These are phyloP conservation scores for Brachionus manjavacas DNA, from an alignment of 1,140 invertebrate species.

Conservation along the genomic window DNA sequence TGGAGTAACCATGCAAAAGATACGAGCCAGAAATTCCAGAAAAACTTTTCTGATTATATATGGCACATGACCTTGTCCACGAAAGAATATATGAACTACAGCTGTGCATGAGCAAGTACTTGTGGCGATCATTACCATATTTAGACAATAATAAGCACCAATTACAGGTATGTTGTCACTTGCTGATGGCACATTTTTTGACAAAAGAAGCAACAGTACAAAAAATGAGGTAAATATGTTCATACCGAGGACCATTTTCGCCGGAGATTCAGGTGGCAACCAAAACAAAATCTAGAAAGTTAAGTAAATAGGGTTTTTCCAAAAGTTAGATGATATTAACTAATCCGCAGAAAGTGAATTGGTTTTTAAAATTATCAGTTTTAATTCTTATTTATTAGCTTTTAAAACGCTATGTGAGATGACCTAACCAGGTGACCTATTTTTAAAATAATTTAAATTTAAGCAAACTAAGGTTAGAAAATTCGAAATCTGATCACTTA, in stretches of 20 bases:
- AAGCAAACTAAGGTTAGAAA: too few relatives aligned
- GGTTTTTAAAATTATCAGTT: too few relatives aligned
- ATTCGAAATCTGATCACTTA: too few relatives aligned
- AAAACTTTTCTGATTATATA: slow-evolving; percentile 26
- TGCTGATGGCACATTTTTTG: slow-evolving; percentile 55
- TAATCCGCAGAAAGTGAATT: too few relatives aligned
- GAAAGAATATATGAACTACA: slow-evolving; percentile 57
- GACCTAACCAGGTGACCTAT: too few relatives aligned
- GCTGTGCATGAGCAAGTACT: slow-evolving; percentile 56
- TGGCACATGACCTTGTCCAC: slow-evolving; percentile 44
- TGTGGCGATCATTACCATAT: slow-evolving; percentile 58
- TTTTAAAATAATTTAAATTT: too few relatives aligned
- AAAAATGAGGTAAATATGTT: slow-evolving; percentile 58
- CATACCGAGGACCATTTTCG: slow-evolving; percentile 58
- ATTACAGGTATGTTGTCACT: slow-evolving; percentile 55
- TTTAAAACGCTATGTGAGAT: too few relatives aligned
- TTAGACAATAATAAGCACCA: slow-evolving; percentile 58
- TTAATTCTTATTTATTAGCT: too few relatives aligned
- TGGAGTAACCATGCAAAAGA: slow-evolving; percentile 42
- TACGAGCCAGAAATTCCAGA: slow-evolving; percentile 24
- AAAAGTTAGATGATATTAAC: too few relatives aligned
- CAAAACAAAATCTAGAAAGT: slow-evolving; percentile 55
- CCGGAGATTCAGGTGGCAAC: slow-evolving; percentile 58
- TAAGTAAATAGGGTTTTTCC: neutral
- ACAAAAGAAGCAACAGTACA: slow-evolving; percentile 52